Base-by-base conservation (phyloP, 2,888 invertebrate species). In the Ptychoptera albimana region DNA sequence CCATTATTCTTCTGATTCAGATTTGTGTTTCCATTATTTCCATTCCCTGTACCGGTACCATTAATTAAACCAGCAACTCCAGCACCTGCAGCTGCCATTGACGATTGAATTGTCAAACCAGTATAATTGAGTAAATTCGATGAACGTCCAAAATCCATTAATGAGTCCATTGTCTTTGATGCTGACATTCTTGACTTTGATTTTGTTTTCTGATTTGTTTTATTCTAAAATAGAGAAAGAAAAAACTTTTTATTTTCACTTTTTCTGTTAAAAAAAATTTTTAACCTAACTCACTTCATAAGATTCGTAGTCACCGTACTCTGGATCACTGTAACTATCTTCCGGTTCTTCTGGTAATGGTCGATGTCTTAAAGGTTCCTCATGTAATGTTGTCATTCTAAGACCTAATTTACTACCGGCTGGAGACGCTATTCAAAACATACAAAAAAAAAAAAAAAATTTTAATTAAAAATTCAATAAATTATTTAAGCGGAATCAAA, bases 371-470 rank as follows among this genome's bases (percentile, higher is more conserved):
- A 68, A 54, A 10, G 80, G 80, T 64, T 93, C 93, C 62, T 93
- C 93, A 58, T 91, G 84, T 38, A 93, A 66, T 1, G 93, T 93
- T 42, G 87, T 87, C 89, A 93, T 89, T 39, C 92, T 78, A 56
- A 87, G 72, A 39, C 86, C 82, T 55, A 88, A 64, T 68, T 92
- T 91, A 50, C 79, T 76, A 54, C 82, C 79, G 51, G 86, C 91
- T 37, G 87, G 87, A 36, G 87, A 87, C 54, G 84, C 86, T 80
- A 42, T 36, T 29, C 10, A 9, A 37, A 45, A 45, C 48, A 49
- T 42, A 32, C 42, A 46, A 42, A 39, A 43, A 11, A 46, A 49
- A 48, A 31, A 44, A 46, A 48, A 40, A 42, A 15, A 39, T 42
- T 39, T 31, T 36, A 45, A 45, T 45, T 44, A 32, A 32, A 39